Base-by-base conservation (phyloP, 2,113 vertebrate species). In the Columbina picui region DNA sequence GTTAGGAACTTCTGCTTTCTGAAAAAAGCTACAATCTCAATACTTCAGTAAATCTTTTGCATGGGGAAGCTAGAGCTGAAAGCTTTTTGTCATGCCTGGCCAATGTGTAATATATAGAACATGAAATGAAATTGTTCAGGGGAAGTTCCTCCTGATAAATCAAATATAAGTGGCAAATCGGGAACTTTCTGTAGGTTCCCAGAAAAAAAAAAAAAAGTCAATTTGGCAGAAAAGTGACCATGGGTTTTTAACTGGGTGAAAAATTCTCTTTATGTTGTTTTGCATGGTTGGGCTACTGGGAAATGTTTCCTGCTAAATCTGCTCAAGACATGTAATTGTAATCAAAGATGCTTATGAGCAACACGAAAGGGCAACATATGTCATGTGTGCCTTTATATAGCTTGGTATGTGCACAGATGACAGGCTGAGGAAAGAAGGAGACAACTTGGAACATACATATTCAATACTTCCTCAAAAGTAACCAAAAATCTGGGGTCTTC, bases 381-480 rank as follows among this genome's bases (percentile, higher is more conserved):
- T 68, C 38, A 5, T 64, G 29, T 55, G 74, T 67, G 14, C 22
- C 9, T 57, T 88, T 67, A 3, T 49, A 12, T 49, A 27, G 39
- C 27, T 69, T 43, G 8, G 38, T 65, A 20, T 0, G 2, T 61
- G 55, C 57, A 36, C 3, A 14, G 63, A 2, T 38, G 34, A 21
- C 64, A 81, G 34, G 26, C 2, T 74, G 29, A 26, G 67, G 23
- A 75, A 36, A 50, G 59, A 21, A 61, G 8, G 13, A n/a, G 39
- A 20, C 20, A 63, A 14, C 29, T 77, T 53, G 11, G 38, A 70
- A 59, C 0, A 0, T 34, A 21, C 9, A 1, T 78, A 23, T 84
- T 68, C 15, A 78, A 17, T 75, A 41, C 18, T 81, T 12, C 14
- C 32, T 49, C 61, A n/a, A 82, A 75, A 64, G 36, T 12, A 56